Conservation (phyloP, 2,113 vertebrate genomes). For the Orcinus orca region DNA sequence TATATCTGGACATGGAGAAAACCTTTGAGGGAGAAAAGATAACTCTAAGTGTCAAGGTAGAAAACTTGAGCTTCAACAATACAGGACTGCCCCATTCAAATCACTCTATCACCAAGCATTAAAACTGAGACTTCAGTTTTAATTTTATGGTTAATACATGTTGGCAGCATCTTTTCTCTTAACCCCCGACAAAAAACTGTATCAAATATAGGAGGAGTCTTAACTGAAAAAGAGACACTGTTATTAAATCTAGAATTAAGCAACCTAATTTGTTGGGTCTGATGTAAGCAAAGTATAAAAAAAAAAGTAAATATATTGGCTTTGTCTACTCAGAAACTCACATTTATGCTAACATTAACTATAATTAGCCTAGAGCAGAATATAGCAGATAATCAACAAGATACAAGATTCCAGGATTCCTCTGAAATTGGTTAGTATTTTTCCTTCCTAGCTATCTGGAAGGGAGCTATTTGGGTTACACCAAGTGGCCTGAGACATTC, state of each 20-base stretch:
- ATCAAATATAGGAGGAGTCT: not conserved
- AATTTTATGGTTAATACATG: not conserved
- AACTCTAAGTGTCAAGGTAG: not conserved
- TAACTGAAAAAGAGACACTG: not conserved
- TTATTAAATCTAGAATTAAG: constrained; percentile 38
- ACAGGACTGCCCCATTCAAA: not conserved
- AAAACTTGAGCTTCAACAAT: not conserved
- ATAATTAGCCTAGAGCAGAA: not conserved
- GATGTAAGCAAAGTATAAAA: constrained; percentile 10
- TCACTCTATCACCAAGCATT: not conserved
- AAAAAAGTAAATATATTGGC: not conserved
- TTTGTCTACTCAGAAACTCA: not conserved
- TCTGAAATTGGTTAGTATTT: not conserved
- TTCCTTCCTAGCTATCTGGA: not conserved
- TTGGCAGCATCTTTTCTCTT: not conserved
- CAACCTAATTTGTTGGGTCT: not conserved
- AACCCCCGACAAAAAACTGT: not conserved
- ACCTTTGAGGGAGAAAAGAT: not conserved
- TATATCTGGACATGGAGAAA: not conserved
- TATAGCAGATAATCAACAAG: not conserved
- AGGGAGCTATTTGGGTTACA: not conserved
- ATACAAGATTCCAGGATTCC: not conserved
- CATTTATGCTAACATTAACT: not conserved
- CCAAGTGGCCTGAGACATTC: not conserved
- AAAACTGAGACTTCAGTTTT: not conserved